Base-by-base conservation (phyloP, 2,113 vertebrate genomes). In the Asarcornis scutulata region DNA sequence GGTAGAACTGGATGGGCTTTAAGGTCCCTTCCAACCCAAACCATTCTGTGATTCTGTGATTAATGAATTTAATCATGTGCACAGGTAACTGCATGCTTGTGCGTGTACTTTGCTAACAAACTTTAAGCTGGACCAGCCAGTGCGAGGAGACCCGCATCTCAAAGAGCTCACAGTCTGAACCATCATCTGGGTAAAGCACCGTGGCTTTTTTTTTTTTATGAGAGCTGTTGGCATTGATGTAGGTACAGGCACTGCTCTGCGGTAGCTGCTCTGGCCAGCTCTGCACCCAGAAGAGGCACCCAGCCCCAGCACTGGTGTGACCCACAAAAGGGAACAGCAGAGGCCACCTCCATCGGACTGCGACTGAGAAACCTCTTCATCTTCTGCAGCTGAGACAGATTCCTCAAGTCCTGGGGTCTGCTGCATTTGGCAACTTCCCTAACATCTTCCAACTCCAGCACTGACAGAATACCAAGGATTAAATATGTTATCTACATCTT, bases 181-280 rank as follows among this genome's bases (percentile, higher is more conserved):
- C 20, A 44, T 26, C 7, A 3, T 26, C 52, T 72, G 15, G 20
- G 29, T 85, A 52, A 93, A 82, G 16, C 20, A 27, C 22, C 23
- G n/a, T 11, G 25, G 58, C 52, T 48, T 5, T 10, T 48, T 38
- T 38, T 15, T 75, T 76, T 26, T 7, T 10, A 23, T 4, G 16
- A 85, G 9, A 0, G 0, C 9, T 1, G 1, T 2, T 50, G 17
- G 46, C 44, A n/a, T 14, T 38, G 44, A 46, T 1, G 1, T 20
- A 12, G 15, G 52, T 44, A 62, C 34, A 34, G 56, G 69, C 56
- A 63, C n/a, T 63, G n/a, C 63, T 86, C 42, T 60, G 46, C 12
- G n/a, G 42, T 4, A 60, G 31, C 38, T 55, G 59, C 79, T 44
- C 53, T 40, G 58, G 27, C 13, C 83, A 88, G 31, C 1, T 73